These are phyloP conservation scores for Pantherophis guttatus DNA, from an alignment of 2,113 vertebrate species.

Conservation along the genomic window DNA sequence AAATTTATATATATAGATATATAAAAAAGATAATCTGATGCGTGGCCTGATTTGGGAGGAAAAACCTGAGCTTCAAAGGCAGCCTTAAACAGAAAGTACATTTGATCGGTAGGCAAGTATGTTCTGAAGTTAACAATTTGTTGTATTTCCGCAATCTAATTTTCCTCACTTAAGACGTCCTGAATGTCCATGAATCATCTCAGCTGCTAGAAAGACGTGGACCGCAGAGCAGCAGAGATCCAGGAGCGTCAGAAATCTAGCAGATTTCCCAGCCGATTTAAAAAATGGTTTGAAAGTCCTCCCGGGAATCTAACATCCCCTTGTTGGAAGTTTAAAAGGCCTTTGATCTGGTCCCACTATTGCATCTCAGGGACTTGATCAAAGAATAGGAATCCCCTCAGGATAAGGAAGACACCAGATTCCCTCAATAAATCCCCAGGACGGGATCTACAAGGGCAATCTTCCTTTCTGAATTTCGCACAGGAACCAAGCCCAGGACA, in stretches of 20 bases:
- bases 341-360: background rate
- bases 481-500: background rate
- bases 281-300: background rate
- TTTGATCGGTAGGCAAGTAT: background rate
- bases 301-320: background rate
- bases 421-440: background rate
- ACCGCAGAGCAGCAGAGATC: background rate
- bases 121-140: background rate
- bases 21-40: too few relatives aligned
- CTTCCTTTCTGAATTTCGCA: background rate
- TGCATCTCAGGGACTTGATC: background rate
- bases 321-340: background rate
- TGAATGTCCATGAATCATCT: background rate
- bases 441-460: background rate
- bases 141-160: background rate
- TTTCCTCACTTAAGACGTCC: background rate
- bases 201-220: fast-evolving
- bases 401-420: too few relatives aligned
- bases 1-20: too few relatives aligned
- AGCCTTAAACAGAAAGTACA: background rate
- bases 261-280: background rate
- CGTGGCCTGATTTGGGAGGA: background rate
- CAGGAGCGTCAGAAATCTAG: background rate
- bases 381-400: background rate
- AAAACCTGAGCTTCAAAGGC: background rate